Evolutionary conservation across 2,888 invertebrate species (phyloP).

Genomic region (Ichneumoninae sp.): DNA sequence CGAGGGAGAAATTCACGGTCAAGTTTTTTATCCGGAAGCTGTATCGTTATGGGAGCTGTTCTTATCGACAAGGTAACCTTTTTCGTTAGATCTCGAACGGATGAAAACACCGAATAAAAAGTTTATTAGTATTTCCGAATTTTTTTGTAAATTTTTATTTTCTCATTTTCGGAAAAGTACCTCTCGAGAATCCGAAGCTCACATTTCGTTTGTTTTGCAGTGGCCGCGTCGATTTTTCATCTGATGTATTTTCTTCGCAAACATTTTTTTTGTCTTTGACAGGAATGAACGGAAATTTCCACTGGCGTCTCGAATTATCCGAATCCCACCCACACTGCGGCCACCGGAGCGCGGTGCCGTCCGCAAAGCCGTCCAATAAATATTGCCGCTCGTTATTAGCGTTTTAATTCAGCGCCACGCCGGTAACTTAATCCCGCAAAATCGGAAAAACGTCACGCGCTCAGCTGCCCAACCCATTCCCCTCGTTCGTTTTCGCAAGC

Average conservation of each 20-base stretch:
- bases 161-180: not conserved
- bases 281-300: not conserved
- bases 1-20: not conserved
- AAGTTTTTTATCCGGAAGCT: not conserved
- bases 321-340: slow-evolving; percentile 1
- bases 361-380: slow-evolving; percentile 81
- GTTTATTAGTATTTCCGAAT: too few relatives aligned
- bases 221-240: not conserved
- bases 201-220: too few relatives aligned
- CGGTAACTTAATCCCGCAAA: slow-evolving; percentile 80
- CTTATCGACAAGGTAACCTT: not conserved
- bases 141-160: too few relatives aligned
- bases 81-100: not conserved
- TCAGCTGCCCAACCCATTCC: slow-evolving; percentile 23
- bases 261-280: not conserved
- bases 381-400: slow-evolving; percentile 82
- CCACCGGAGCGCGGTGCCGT: slow-evolving; percentile 35
- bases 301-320: slow-evolving; percentile 13
- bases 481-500: slow-evolving; percentile 48
- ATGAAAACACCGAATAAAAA: too few relatives aligned
- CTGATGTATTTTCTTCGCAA: not conserved
- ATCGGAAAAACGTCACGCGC: slow-evolving; percentile 78
- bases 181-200: too few relatives aligned
- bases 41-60: not conserved
- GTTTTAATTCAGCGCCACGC: slow-evolving; percentile 81